Conservation (phyloP, 2,113 vertebrate species). For the Spermophilus dauricus region DNA sequence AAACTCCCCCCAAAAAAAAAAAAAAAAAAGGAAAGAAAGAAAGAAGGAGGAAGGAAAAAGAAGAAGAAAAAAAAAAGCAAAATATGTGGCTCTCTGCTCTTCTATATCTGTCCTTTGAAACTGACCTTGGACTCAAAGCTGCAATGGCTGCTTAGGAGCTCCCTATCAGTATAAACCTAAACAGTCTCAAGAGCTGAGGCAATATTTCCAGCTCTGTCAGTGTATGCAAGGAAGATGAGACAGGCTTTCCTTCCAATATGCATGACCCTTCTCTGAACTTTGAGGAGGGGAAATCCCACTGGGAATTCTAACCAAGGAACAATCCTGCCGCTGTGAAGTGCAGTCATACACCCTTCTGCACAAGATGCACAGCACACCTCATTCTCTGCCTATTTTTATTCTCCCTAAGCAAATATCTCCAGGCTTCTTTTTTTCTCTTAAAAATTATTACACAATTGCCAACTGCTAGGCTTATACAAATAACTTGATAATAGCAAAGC, state of each 20-base stretch:
- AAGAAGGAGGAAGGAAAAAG: too few species aligned
- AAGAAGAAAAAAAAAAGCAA: background rate
- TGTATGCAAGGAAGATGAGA: background rate
- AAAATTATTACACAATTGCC: slow-evolving; percentile 54
- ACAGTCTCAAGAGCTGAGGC: background rate
- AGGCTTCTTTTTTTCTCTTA: slow-evolving; percentile 30
- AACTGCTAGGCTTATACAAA: slow-evolving; percentile 70
- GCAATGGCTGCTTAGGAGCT: background rate
- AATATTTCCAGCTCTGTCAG: slow-evolving; percentile 1
- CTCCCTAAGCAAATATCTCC: slow-evolving; percentile 54
- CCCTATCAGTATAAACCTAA: background rate
- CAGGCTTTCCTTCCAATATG: slow-evolving; percentile 52
- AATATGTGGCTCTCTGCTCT: background rate
- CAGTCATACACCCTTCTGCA: background rate
- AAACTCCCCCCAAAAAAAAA: background rate
- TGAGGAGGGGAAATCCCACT: background rate
- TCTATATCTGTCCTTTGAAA: background rate
- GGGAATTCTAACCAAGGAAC: slow-evolving; percentile 66
- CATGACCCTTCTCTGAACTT: slow-evolving; percentile 61
- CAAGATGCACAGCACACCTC: background rate
- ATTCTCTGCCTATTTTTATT: slow-evolving; percentile 31
- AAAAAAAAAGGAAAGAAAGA: background rate
- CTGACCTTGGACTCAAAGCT: slow-evolving; percentile 36
- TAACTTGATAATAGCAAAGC: slow-evolving; percentile 71
- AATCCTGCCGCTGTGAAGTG: background rate